Evolutionary conservation across 2,113 vertebrate genomes (phyloP).

Genomic region (Anolis carolinensis): DNA sequence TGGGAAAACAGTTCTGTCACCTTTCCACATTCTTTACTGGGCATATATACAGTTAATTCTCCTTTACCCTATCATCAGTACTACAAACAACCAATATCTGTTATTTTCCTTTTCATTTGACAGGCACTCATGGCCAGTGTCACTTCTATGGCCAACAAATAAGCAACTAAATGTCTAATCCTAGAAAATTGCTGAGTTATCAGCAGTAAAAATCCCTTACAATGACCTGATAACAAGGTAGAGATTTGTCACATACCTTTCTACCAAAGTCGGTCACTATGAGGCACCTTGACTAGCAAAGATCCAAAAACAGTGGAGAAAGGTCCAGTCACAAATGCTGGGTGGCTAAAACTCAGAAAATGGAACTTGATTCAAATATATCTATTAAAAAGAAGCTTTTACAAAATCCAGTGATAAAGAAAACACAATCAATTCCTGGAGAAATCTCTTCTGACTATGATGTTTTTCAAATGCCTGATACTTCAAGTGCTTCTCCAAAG

Average conservation of each 20-base stretch:
- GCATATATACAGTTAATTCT: background rate
- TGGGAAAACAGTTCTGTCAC: fast-evolving
- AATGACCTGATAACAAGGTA: background rate
- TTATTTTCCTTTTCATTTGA: background rate
- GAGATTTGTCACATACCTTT: background rate
- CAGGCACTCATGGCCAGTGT: background rate
- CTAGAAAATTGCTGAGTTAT: background rate
- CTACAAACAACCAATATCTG: background rate
- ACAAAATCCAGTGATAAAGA: background rate
- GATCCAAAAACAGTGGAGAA: background rate
- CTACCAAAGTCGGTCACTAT: background rate
- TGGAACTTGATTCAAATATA: background rate
- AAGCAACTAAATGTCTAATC: background rate
- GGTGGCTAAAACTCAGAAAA: constrained; percentile 34
- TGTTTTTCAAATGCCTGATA: background rate
- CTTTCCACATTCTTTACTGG: constrained; percentile 4
- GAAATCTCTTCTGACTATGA: background rate
- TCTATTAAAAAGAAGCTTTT: background rate
- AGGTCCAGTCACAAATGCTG: constrained; percentile 35
- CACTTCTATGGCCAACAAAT: background rate
- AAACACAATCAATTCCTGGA: background rate
- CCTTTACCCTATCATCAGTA: background rate
- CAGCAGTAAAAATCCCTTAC: background rate
- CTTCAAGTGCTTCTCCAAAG: background rate
- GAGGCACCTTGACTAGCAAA: background rate